These are phyloP conservation scores for Anolis apletophallus DNA, from an alignment of 2,797 vertebrate species.

Conservation along the genomic window DNA sequence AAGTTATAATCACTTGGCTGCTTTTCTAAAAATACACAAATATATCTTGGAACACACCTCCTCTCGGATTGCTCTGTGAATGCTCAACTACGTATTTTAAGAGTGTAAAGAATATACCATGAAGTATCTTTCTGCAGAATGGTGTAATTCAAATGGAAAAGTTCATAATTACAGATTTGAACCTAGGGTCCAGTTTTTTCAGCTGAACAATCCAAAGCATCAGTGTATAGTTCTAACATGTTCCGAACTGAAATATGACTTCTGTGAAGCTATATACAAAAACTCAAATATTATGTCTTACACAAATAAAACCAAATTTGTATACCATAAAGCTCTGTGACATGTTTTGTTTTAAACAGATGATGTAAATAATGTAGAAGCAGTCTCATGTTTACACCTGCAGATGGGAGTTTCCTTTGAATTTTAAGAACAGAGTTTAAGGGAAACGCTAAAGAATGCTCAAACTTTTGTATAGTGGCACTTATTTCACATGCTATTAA, in stretches of 20 bases:
- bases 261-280: constrained; percentile 2
- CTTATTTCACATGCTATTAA: too few species aligned
- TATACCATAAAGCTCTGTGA: not conserved
- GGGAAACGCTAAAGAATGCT: too few species aligned
- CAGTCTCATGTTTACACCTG: too few species aligned
- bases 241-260: constrained; percentile 2
- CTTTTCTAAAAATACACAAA: not conserved
- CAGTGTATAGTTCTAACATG: not conserved
- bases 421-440: not conserved
- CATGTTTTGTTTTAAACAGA: not conserved
- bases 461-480: too few species aligned
- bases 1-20: not conserved
- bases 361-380: not conserved
- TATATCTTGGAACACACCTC: not conserved
- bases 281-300: not conserved
- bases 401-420: not conserved
- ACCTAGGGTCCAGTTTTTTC: not conserved
- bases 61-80: not conserved
- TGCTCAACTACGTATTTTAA: not conserved
- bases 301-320: constrained; percentile 16
- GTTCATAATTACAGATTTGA: too few species aligned
- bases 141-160: not conserved
- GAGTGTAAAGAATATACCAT: not conserved
- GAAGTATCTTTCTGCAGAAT: not conserved
- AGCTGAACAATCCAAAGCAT: not conserved